Percentiles rank a stretch among this genome's conserved stretches.
phyloP scores from a whole-genome alignment of 1,140 invertebrate genomes.

The Harpegnathos saltator region DNA sequence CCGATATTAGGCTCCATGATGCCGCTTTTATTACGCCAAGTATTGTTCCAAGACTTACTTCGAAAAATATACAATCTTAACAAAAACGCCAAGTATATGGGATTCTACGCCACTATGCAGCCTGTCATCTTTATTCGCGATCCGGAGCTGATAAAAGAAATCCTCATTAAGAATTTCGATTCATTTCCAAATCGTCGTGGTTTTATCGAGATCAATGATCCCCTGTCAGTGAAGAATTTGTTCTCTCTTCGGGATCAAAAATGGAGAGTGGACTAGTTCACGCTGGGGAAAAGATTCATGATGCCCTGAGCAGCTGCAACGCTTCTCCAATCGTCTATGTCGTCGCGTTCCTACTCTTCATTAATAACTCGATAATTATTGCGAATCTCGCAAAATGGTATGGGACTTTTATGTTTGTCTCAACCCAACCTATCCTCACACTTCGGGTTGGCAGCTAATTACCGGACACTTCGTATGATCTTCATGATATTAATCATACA shows the following conservation, averaged over 20 bases:
- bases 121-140: slow-evolving; percentile 14
- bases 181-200: slow-evolving; percentile 7
- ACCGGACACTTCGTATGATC: no score
- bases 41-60: neutral
- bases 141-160: slow-evolving; percentile 1
- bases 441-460: no score
- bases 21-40: neutral
- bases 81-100: slow-evolving; percentile 1
- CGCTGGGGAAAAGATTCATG: no score
- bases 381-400: no score
- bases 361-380: no score
- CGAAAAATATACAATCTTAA: neutral
- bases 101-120: neutral
- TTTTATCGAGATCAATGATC: neutral
- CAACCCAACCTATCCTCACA: no score
- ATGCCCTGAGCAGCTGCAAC: no score
- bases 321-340: no score
- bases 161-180: slow-evolving; percentile 21
- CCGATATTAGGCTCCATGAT: slow-evolving; percentile 20
- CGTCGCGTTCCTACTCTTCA: no score
- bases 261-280: no score
- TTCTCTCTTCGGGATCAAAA: neutral
- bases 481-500: no score
- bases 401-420: no score
- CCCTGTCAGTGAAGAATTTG: neutral